Evolutionary conservation across 2,113 vertebrate genomes (phyloP), one percentile per base, ranked within the genome.

Genomic region (Empidonax alnorum): DNA sequence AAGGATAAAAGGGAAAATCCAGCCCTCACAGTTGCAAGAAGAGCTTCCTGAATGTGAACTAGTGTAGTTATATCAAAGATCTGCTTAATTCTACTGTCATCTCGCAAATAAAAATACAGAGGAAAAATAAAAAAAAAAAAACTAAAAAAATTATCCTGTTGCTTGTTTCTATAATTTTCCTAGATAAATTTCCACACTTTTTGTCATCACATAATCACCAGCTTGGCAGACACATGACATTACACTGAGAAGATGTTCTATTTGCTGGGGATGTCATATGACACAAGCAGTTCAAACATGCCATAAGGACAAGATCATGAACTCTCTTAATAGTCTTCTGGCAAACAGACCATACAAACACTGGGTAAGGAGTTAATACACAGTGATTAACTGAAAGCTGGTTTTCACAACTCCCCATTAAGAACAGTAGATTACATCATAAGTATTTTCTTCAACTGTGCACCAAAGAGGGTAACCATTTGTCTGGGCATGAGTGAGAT

Each of bases 221-320:
- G 59, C 75, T 92, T 59, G 68, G 79, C 79, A 81, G 92, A 62
- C 59, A 62, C 47, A 58, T 27, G 46, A 84, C 68, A 42, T 84
- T 84, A 37, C 46, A 42, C 33, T 69, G 78, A 2, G 3, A 84
- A 68, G 72, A 71, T 73, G 50, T 66, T 93, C 67, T 77, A 3
- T 90, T 93, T 92, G 65, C 59, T 1, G 0, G 65, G 67, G 63
- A 81, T 77, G 86, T 90, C 95, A 90, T 78, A 93, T 25, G 85
- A 59, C 95, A 93, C 41, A 87, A 39, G 52, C 22, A 84, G 79
- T 62, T 93, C 94, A 93, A 97, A 90, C 73, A 84, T 89, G 47
- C 63, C 84, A 28, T 31, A 63, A 86, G 76, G 76, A 88, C 79
- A 94, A 94, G 95, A 96, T 90, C 90, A 78, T 93, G 88, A 97